Evolutionary conservation across 2,113 vertebrate genomes (phyloP).

Genomic region (Blennius ocellaris): DNA sequence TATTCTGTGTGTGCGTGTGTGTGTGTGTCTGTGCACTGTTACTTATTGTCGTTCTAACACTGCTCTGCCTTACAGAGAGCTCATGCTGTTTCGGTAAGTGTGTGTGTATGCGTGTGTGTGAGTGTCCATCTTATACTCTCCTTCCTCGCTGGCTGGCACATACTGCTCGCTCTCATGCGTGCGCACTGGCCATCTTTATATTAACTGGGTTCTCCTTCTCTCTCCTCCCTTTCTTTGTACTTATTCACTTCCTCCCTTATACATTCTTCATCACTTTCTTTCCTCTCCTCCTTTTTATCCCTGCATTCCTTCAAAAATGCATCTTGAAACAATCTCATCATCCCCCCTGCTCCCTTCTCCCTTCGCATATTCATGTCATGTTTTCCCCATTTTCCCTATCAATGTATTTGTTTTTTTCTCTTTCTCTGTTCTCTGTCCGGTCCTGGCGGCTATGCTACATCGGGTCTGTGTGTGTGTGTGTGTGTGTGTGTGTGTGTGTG

Average conservation of each 20-base stretch:
- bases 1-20: conserved; percentile 7
- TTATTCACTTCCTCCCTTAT: not conserved
- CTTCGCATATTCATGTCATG: not conserved
- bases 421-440: conserved; percentile 12
- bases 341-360: not conserved
- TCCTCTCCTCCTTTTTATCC: not conserved
- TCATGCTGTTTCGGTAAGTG: conserved; percentile 80
- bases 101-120: conserved; percentile 29
- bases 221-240: conserved; percentile 19
- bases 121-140: conserved; percentile 29
- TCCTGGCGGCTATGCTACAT: conserved; percentile 49
- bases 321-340: not conserved
- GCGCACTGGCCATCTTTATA: conserved; percentile 25
- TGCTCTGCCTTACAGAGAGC: conserved; percentile 82
- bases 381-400: not conserved
- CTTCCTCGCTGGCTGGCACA: conserved; percentile 26
- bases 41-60: conserved; percentile 76
- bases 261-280: not conserved
- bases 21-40: conserved; percentile 47
- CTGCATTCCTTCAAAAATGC: not conserved
- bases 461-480: conserved; percentile 32
- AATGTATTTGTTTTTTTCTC: not conserved
- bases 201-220: conserved; percentile 48
- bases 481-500: conserved; percentile 1
- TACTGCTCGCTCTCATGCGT: conserved; percentile 32